Percentiles rank a stretch among this genome's conserved stretches.
Conservation (phyloP, 2,113 vertebrate species). For the Chaetura pelagica region DNA sequence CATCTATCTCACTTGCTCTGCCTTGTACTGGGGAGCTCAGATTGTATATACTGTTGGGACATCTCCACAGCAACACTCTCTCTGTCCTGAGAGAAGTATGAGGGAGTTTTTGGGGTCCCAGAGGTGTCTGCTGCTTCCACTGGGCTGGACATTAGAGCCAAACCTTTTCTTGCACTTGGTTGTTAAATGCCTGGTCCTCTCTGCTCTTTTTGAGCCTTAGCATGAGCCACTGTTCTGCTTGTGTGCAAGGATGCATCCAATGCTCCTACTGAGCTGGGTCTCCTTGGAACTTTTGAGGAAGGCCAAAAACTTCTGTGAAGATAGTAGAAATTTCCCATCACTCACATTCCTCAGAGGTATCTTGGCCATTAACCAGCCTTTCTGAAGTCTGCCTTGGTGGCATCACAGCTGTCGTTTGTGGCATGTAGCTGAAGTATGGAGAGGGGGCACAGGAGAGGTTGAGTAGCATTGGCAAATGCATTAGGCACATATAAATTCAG, state of each 20-base stretch:
- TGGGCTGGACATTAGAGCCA: neutral
- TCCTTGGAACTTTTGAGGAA: neutral
- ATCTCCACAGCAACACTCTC: neutral
- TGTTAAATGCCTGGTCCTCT: neutral
- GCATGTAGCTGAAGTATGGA: rapidly evolving
- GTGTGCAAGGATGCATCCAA: neutral
- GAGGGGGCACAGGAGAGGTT: too few relatives aligned
- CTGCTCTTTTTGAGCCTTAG: neutral
- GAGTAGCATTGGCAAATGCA: neutral
- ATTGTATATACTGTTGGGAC: neutral
- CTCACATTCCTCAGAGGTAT: neutral
- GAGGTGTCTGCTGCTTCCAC: neutral
- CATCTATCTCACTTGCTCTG: neutral
- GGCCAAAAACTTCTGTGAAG: neutral
- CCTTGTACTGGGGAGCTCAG: neutral
- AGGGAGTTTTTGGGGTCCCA: neutral
- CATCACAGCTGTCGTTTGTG: neutral
- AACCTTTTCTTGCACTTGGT: neutral
- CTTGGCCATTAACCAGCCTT: neutral
- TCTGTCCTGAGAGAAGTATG: neutral
- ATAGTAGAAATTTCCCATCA: neutral
- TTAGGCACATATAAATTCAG: neutral
- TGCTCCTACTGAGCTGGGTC: neutral
- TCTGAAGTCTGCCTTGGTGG: neutral
- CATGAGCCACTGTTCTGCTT: neutral